Percentiles rank a stretch among this genome's conserved stretches.
phyloP scores from a whole-genome alignment of 1,140 invertebrate species.

The Lordiphosa stackelbergi region DNA sequence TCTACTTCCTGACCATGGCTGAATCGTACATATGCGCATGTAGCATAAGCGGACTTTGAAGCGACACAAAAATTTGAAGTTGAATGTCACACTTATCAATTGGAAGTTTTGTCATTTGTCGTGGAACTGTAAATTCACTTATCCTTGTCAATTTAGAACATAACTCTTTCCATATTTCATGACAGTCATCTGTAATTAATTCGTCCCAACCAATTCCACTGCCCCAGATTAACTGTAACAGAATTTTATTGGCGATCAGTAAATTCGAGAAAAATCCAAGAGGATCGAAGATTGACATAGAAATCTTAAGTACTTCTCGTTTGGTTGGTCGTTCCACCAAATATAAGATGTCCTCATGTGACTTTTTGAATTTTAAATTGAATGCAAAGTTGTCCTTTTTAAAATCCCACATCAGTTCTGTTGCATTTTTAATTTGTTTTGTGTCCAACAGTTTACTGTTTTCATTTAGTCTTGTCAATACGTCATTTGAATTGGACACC shows the following conservation, averaged over 20 bases:
- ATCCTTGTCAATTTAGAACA: no score
- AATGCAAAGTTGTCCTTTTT: constrained; percentile 6
- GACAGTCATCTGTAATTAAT: constrained; percentile 2
- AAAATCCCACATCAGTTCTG: constrained; percentile 17
- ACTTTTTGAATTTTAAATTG: constrained; percentile 17
- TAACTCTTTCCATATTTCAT: neutral
- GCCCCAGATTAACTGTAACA: neutral
- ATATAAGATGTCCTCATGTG: constrained; percentile 10
- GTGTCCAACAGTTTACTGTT: no score
- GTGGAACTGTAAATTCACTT: no score
- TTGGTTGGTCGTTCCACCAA: constrained; percentile 13
- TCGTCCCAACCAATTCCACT: constrained; percentile 3
- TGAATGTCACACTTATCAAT: constrained; percentile 1
- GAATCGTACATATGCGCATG: constrained; percentile 2
- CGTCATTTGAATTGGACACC: no score
- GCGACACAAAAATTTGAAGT: constrained; percentile 2
- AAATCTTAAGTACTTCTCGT: constrained; percentile 9
- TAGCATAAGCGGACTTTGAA: neutral
- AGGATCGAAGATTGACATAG: no score
- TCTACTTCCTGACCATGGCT: neutral
- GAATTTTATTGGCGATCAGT: neutral
- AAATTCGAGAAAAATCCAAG: no score
- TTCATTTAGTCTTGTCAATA: neutral
- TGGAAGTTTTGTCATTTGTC: neutral
- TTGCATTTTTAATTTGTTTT: constrained; percentile 8